Evolutionary conservation across 2,797 vertebrate genomes (phyloP).

Genomic region (Gallinago stenura): DNA sequence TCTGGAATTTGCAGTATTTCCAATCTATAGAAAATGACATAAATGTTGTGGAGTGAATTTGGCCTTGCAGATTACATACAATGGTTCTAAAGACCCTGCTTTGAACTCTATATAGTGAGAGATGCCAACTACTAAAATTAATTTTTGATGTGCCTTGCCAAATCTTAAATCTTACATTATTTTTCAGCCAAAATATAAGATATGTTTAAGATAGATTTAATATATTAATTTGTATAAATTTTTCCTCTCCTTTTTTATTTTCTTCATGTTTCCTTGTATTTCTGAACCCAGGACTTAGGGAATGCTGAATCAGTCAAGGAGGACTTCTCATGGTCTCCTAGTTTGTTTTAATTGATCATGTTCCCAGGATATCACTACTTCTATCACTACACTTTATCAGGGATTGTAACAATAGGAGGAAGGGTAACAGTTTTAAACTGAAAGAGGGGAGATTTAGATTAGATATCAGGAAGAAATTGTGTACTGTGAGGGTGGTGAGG

Average conservation of each 20-base stretch:
- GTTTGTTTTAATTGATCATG: background rate
- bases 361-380: background rate
- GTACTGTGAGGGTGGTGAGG: too few species aligned
- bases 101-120: background rate
- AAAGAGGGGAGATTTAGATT: too few species aligned
- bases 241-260: background rate
- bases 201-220: background rate
- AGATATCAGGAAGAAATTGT: too few species aligned
- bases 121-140: background rate
- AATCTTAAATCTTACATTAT: background rate
- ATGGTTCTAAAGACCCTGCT: background rate
- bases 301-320: background rate
- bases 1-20: background rate
- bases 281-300: background rate
- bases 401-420: too few species aligned
- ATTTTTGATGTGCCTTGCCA: background rate
- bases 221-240: background rate
- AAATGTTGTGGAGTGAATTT: background rate
- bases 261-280: background rate
- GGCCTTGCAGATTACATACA: background rate
- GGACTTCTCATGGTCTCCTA: background rate
- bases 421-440: too few species aligned
- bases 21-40: background rate
- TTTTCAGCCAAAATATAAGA: background rate
- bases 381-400: too few species aligned